Conservation (phyloP, 2,113 vertebrate genomes). For the Passer domesticus region DNA sequence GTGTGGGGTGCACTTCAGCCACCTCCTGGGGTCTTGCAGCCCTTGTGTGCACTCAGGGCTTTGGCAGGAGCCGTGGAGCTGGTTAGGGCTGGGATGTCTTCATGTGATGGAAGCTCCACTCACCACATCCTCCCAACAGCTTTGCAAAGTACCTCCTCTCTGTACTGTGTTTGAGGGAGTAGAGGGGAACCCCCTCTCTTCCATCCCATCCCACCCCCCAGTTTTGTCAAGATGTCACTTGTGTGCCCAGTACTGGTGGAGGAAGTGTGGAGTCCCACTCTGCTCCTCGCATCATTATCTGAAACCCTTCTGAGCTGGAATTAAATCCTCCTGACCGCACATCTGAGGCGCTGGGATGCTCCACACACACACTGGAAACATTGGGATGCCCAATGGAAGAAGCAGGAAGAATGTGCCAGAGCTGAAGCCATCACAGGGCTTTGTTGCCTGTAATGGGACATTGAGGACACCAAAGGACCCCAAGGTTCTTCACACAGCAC, state of each 20-base stretch:
- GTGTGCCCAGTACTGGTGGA: accelerated
- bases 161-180: not conserved
- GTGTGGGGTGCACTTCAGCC: not conserved
- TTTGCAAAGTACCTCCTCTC: not conserved
- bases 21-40: not conserved
- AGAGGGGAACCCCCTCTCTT: not conserved
- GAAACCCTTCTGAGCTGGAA: not conserved
- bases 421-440: not conserved
- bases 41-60: not conserved
- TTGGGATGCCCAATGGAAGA: not conserved
- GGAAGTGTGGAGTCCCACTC: not conserved
- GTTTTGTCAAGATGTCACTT: not conserved
- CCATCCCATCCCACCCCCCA: not conserved
- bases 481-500: accelerated
- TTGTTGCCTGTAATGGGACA: not conserved
- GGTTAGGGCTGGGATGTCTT: not conserved
- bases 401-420: not conserved
- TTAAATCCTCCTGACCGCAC: not conserved
- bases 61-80: not conserved
- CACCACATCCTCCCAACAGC: accelerated
- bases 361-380: not conserved
- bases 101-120: not conserved
- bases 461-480: not conserved
- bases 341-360: not conserved
- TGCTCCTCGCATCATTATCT: not conserved